Evolutionary conservation across 2,797 vertebrate genomes (phyloP), one percentile per base, ranked within the genome.

Genomic region (Moxostoma hubbsi): DNA sequence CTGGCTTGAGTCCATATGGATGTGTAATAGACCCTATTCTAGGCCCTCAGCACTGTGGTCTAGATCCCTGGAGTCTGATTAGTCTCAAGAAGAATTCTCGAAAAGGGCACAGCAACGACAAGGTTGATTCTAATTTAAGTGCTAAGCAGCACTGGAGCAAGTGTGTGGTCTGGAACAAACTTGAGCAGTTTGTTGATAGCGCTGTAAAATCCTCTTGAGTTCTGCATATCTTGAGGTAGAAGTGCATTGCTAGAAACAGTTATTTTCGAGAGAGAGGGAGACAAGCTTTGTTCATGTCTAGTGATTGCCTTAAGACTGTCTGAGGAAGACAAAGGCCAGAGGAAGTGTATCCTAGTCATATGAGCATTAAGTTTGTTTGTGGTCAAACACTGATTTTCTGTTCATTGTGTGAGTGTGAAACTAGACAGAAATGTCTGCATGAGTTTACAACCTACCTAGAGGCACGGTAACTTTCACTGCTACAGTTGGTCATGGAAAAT

Each of bases 1-100:
- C 59, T 75, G 70, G 82, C 74, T 79, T 53, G 24, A 45, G 16
- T 80, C 77, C 80, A 82, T 80, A 72, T 75, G 65, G 61, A 68
- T 45, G 43, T 73, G 74, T 79, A 77, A 84, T 76, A 76, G 80
- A 84, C 74, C 66, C 74, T 80, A 80, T 82, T 84, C 80, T 77
- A 57, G 75, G 71, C 67, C 77, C 74, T 73, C 43, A 46, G 55
- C 75, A 24, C 70, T 66, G 73, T 67, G 73, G 80, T 74, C 78
- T 65, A 24, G 63, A 46, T 84, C 81, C 75, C 83, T 47, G 24
- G 79, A 79, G 83, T 73, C 75, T 81, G 73, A 84, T 85, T 83
- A 82, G 57, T 65, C 79, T 86, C 36, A 51, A 70, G 81, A 83
- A 86, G 81, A 80, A 86, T 85, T 84, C 73, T 83, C 49, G 83